Evolutionary conservation across 2,888 invertebrate species (phyloP), one percentile per base, ranked within the genome.

Genomic region (Epiblema foenella): DNA sequence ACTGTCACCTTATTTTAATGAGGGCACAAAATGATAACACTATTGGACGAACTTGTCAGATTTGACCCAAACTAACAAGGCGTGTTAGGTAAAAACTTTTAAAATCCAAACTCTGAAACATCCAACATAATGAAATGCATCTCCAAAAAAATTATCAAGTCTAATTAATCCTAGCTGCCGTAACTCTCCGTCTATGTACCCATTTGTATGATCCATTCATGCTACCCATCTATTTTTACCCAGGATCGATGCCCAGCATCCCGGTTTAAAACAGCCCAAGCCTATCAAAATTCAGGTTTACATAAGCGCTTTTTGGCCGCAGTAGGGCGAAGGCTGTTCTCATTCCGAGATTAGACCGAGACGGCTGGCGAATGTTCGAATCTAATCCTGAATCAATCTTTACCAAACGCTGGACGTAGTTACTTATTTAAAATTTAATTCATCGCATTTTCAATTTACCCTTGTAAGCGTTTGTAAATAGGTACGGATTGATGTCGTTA

Each of bases 151-250:
- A 57, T 57, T 37, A n/a, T 15, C n/a, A 10, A 33, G 37, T 33
- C n/a, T 8, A 15, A 24, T 24, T 54, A 24, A 24, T 11, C 56
- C 17, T 29, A 17, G 0, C 10, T 18, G 5, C 33, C n/a, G 37
- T 37, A 24, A 29, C n/a, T 56, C 24, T 9, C 15, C 8, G 56
- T 29, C 12, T 56, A 8, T 57, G 11, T 51, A 42, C 33, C 46
- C 54, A 62, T 68, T 33, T 54, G n/a, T 54, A 46, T 54, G 68
- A 54, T 46, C 49, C 42, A 33, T 66, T 18, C 69, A 63, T 63
- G 60, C 15, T 57, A 20, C 33, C 63, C 62, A 69, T 63, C 49
- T 69, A 69, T 69, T 63, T 69, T 57, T 60, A 24, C 57, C 24
- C 56, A 33, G 29, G 57, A 63, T 69, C 63, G 69, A 63, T 63